Percentiles rank a stretch among this genome's conserved stretches.
These are phyloP conservation scores for Atherinomorus stipes DNA, from an alignment of 2,113 vertebrate genomes.

Conservation along the genomic window DNA sequence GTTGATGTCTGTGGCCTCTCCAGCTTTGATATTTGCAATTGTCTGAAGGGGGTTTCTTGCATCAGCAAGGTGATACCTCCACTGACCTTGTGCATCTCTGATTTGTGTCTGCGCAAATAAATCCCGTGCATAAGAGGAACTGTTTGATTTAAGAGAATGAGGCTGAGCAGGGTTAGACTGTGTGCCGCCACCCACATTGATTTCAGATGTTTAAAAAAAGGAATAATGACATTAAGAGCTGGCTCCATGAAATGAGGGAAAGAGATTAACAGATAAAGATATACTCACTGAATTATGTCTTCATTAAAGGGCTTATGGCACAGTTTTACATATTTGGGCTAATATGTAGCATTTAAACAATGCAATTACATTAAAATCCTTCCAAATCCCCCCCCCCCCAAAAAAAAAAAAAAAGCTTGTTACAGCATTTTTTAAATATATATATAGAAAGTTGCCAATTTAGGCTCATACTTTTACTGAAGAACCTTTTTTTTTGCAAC, in stretches of 20 bases:
- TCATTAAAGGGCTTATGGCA: no score
- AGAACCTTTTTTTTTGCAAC: no score
- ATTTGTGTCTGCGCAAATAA: conserved; percentile 39
- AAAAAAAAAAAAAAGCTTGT: no score
- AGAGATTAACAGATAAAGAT: conserved; percentile 24
- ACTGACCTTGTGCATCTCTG: conserved; percentile 55
- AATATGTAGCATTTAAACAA: no score
- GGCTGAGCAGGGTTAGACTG: conserved; percentile 15
- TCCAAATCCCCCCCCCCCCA: no score
- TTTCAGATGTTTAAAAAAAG: conserved; percentile 29
- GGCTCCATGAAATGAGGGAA: conserved; percentile 25
- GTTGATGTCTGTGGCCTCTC: conserved; percentile 43
- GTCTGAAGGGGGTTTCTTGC: conserved; percentile 53
- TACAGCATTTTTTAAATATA: no score
- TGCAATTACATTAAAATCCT: no score
- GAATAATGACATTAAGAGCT: conserved; percentile 4
- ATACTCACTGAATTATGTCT: neutral
- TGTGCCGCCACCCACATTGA: conserved; percentile 46
- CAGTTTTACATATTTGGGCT: no score
- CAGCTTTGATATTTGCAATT: conserved; percentile 46
- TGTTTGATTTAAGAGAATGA: conserved; percentile 43
- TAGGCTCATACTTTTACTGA: no score
- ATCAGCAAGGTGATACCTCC: conserved; percentile 44
- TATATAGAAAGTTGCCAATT: no score
- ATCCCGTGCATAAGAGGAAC: conserved; percentile 15